phyloP scores from a whole-genome alignment of 2,888 invertebrate genomes.

The Sylvicola cinctus region DNA sequence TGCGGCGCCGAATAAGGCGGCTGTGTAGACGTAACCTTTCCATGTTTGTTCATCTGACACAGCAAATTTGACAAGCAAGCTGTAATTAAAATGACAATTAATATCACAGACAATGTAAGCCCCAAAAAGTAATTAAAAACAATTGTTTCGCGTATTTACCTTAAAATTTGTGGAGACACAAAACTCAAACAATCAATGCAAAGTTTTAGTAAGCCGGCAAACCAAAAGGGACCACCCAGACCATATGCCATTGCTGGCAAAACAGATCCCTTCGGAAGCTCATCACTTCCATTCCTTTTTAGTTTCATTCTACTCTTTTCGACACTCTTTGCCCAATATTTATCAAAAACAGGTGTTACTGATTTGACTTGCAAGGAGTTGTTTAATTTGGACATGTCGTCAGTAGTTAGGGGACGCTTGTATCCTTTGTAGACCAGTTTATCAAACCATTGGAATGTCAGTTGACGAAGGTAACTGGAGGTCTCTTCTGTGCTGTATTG shows the following conservation, averaged over 20 bases:
- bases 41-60: too few relatives aligned
- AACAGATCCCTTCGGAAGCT: neutral
- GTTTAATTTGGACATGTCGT: conserved; percentile 81
- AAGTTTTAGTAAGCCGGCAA: neutral
- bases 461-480: conserved; percentile 67
- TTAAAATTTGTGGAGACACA: conserved; percentile 8
- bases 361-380: conserved; percentile 57
- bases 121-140: too few relatives aligned
- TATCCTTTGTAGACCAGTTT: conserved; percentile 66
- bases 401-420: conserved; percentile 54
- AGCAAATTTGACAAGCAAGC: too few relatives aligned
- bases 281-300: too few relatives aligned
- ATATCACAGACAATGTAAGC: too few relatives aligned
- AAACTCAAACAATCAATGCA: neutral
- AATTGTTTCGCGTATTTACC: too few relatives aligned
- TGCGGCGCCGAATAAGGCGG: conserved; percentile 51
- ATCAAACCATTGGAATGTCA: conserved; percentile 87
- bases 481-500: conserved; percentile 74
- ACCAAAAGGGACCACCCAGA: neutral
- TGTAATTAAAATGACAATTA: too few relatives aligned
- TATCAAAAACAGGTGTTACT: conserved; percentile 65
- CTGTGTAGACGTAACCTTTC: conserved; percentile 75
- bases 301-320: conserved; percentile 10
- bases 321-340: conserved; percentile 55
- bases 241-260: neutral